A percentile compares a stretch with the other conserved stretches of the same genome.
Evolutionary conservation across 1,140 invertebrate species (phyloP).

Genomic region (Lucilia sericata): DNA sequence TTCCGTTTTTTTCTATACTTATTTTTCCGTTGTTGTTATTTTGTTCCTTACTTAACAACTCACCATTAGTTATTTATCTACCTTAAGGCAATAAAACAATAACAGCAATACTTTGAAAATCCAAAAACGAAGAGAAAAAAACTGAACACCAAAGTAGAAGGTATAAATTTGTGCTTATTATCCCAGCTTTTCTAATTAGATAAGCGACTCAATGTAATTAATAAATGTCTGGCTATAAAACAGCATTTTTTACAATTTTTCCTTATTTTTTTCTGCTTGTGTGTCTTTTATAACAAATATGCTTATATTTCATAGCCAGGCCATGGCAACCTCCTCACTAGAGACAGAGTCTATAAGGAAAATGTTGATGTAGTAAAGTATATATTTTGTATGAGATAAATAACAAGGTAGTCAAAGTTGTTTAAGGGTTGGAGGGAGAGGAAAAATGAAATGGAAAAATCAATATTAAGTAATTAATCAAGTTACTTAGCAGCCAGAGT

Average conservation of each 20-base stretch:
- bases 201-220: constrained; percentile 43
- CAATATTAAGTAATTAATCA: constrained; percentile 40
- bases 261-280: background rate
- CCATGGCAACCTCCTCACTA: background rate
- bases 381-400: too few species aligned
- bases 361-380: background rate
- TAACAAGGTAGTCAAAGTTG: background rate
- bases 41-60: constrained; percentile 14
- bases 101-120: background rate
- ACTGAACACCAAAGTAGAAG: background rate
- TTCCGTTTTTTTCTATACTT: background rate
- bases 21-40: background rate
- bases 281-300: constrained; percentile 5
- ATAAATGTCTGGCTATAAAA: constrained; percentile 38
- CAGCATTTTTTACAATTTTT: background rate
- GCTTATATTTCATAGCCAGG: constrained; percentile 6
- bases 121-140: background rate
- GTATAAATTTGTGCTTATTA: constrained; percentile 42
- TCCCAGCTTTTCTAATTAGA: constrained; percentile 42
- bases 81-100: constrained; percentile 17
- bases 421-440: background rate
- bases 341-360: background rate
- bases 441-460: constrained; percentile 19
- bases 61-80: constrained; percentile 21
- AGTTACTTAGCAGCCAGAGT: constrained; percentile 36